Conservation (phyloP, 2,113 vertebrate species). For the Nyctibius bracteatus region DNA sequence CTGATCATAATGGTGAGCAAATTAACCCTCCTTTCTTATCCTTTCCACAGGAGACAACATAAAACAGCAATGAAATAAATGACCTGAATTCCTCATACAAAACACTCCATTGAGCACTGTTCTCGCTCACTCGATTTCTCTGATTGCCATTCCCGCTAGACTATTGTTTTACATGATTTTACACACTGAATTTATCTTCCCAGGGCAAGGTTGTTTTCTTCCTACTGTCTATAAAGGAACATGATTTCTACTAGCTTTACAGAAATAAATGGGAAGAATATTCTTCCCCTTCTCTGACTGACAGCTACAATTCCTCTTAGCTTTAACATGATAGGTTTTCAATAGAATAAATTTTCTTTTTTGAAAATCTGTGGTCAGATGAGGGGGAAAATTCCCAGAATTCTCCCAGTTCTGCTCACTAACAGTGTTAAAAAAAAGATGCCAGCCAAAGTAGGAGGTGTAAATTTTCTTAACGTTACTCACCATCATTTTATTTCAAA, state of each 20-base stretch:
- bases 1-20: not conserved
- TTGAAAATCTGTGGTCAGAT: slow-evolving; percentile 47
- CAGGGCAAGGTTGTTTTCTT: slow-evolving; percentile 11
- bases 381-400: slow-evolving; percentile 31
- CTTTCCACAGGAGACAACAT: not conserved
- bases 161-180: not conserved
- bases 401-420: slow-evolving; percentile 15
- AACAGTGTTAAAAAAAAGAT: slow-evolving; percentile 48
- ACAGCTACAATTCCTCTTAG: not conserved
- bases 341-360: not conserved
- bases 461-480: slow-evolving; percentile 44
- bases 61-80: slow-evolving; percentile 25
- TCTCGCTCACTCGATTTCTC: not conserved
- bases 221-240: not conserved
- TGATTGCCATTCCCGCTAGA: not conserved
- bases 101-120: not conserved
- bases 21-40: not conserved
- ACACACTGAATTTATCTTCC: slow-evolving; percentile 11
- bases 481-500: slow-evolving; percentile 53
- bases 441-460: slow-evolving; percentile 59
- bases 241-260: not conserved
- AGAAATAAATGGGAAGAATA: slow-evolving; percentile 6
- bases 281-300: not conserved
- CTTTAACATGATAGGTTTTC: not conserved
- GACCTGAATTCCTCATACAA: not conserved